Evolutionary conservation across 2,797 vertebrate species (phyloP), one percentile per base, ranked within the genome.

Genomic region (Microctenopoma lineatum): DNA sequence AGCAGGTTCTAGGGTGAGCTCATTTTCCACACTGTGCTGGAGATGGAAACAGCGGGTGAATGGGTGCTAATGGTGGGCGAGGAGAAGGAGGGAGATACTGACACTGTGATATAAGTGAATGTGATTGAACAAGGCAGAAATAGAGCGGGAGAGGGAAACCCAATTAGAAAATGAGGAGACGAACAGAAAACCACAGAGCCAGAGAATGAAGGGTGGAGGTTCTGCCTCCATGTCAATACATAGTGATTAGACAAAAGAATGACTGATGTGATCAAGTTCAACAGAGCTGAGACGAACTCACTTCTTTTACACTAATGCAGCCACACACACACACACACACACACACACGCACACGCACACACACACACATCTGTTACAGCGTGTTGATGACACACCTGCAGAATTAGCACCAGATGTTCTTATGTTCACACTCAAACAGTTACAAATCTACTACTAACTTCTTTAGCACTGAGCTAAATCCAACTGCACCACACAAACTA

Each of bases 191-290:
- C 47, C 32, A 38, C 32, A 38, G 65, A 73, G 44, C 9, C 29
- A 21, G 39, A 44, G 55, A 69, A 32, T 0, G 7, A 25, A 25
- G 16, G 47, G 52, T 60, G 48, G 55, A 68, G 60, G 67, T 55
- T 47, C 55, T 66, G 59, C 60, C 60, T 73, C 50, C n/a, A 41
- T 67, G 66, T 65, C 66, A 64, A 8, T 59, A 67, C 42, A 29
- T 4, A 7, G 39, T 65, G 74, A 80, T 78, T 73, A 78, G 54
- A 55, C 9, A 3, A 58, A 50, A 55, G 50, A 66, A 47, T 55
- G 68, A 67, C 15, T 65, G 73, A 75, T 75, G 67, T 59, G 79
- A 76, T 70, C 3, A 45, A 68, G 70, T 59, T 38, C 63, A 66
- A 41, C 54, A 5, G 16, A 52, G 57, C 48, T 45, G 61, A 47